Evolutionary conservation across 2,113 vertebrate genomes (phyloP).

Genomic region (Notarius lentiginosus): DNA sequence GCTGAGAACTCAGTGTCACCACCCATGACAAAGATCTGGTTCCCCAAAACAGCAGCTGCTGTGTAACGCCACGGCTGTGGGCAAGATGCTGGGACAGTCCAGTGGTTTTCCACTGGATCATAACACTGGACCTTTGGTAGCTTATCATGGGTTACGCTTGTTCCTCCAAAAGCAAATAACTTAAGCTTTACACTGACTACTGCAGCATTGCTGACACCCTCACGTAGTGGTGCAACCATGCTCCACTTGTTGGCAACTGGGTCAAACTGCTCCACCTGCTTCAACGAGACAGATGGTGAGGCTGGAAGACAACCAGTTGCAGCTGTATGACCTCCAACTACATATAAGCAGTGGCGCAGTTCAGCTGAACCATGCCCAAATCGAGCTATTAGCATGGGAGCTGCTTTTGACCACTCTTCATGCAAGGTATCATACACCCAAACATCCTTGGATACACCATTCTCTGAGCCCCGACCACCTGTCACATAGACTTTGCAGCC

Average conservation of each 20-base stretch:
- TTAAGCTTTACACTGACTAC: conserved; percentile 82
- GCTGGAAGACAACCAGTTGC: conserved; percentile 79
- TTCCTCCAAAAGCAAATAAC: conserved; percentile 82
- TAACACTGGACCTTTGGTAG: conserved; percentile 84
- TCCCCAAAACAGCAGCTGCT: conserved; percentile 78
- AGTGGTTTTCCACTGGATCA: conserved; percentile 78
- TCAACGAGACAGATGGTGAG: conserved; percentile 81
- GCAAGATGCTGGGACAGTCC: conserved; percentile 79
- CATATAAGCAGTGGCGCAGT: conserved; percentile 79
- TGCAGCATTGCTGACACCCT: conserved; percentile 82
- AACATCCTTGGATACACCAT: conserved; percentile 82
- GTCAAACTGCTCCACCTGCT: conserved; percentile 84
- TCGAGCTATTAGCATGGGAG: conserved; percentile 81
- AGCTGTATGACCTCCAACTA: conserved; percentile 81
- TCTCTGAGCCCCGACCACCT: conserved; percentile 79
- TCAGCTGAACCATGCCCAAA: conserved; percentile 83
- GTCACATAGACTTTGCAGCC: conserved; percentile 84
- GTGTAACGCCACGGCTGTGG: conserved; percentile 85
- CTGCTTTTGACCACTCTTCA: conserved; percentile 82
- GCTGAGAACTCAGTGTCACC: conserved; percentile 83
- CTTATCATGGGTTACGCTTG: conserved; percentile 80
- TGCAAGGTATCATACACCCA: conserved; percentile 84
- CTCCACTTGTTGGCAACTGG: conserved; percentile 81
- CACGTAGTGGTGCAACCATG: conserved; percentile 80
- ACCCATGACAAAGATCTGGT: conserved; percentile 81